phyloP scores from a whole-genome alignment of 2,113 vertebrate genomes.

The Nanorana parkeri region DNA sequence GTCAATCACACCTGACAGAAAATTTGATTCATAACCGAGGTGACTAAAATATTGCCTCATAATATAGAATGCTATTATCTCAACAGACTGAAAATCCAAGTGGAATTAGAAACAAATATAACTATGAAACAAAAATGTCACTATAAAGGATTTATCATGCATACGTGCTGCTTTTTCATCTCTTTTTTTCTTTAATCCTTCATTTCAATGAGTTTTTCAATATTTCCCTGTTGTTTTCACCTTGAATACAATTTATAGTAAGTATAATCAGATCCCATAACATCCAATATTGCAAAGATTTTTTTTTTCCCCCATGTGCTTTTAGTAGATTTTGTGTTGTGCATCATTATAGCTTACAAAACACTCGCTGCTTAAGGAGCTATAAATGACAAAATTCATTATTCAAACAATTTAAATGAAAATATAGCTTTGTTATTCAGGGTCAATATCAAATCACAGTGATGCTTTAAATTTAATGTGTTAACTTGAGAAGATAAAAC shows the following conservation, averaged over 20 bases:
- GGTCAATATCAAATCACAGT: slow-evolving; percentile 54
- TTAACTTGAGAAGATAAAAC: slow-evolving; percentile 54
- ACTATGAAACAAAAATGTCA: slow-evolving; percentile 32
- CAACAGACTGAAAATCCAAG: slow-evolving; percentile 44
- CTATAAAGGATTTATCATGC: slow-evolving; percentile 43
- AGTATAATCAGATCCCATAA: slow-evolving; percentile 37
- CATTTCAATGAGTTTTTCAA: slow-evolving; percentile 35
- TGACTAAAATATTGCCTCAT: slow-evolving; percentile 48
- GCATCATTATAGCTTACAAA: slow-evolving; percentile 25
- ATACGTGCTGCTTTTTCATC: slow-evolving; percentile 44
- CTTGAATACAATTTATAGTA: slow-evolving; percentile 49
- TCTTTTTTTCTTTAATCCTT: slow-evolving; percentile 49
- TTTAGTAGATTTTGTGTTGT: slow-evolving; percentile 29
- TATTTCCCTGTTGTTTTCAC: slow-evolving; percentile 51
- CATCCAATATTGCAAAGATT: slow-evolving; percentile 1
- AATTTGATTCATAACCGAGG: slow-evolving; percentile 39
- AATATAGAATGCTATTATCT: slow-evolving; percentile 53
- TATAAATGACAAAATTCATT: slow-evolving; percentile 53
- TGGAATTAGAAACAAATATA: slow-evolving; percentile 48
- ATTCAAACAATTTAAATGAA: slow-evolving; percentile 53
- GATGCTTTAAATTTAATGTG: slow-evolving; percentile 50
- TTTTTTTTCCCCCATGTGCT: slow-evolving; percentile 37
- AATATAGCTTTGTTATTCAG: slow-evolving; percentile 50
- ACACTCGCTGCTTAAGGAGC: slow-evolving; percentile 36
- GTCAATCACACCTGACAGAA: slow-evolving; percentile 43